phyloP scores from a whole-genome alignment of 2,888 invertebrate genomes.

The Hecatera dysodea region DNA sequence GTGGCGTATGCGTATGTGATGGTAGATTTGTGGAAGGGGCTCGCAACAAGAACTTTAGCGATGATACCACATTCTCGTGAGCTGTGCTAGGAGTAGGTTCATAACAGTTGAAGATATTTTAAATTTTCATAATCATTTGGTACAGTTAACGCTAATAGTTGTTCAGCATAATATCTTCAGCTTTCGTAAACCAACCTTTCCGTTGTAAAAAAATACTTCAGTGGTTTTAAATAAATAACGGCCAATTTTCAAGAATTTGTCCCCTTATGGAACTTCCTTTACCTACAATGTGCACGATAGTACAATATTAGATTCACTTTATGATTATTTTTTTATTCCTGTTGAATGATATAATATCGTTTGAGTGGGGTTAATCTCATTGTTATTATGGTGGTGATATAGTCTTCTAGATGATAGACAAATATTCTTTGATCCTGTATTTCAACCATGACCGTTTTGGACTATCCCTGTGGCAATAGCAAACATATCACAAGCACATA shows the following conservation, averaged over 20 bases:
- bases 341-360: slow-evolving; percentile 26
- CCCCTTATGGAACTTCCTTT: slow-evolving; percentile 20
- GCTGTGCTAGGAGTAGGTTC: not conserved
- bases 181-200: not conserved
- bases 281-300: slow-evolving; percentile 12
- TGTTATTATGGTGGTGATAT: not conserved
- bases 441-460: too few species aligned
- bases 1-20: not conserved
- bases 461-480: not conserved
- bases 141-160: not conserved
- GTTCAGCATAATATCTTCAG: not conserved
- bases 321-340: too few species aligned
- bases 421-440: not conserved
- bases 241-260: slow-evolving; percentile 13
- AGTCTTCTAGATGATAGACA: not conserved
- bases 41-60: too few species aligned
- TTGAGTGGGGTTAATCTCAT: not conserved
- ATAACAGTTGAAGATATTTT: not conserved
- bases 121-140: not conserved
- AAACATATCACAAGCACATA: too few species aligned
- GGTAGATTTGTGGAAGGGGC: slow-evolving; percentile 8
- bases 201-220: not conserved
- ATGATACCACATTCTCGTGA: not conserved
- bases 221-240: slow-evolving; percentile 1
- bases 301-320: slow-evolving; percentile 4